phyloP scores from a whole-genome alignment of 2,888 invertebrate species.

The Caenorhabditis sp. region DNA sequence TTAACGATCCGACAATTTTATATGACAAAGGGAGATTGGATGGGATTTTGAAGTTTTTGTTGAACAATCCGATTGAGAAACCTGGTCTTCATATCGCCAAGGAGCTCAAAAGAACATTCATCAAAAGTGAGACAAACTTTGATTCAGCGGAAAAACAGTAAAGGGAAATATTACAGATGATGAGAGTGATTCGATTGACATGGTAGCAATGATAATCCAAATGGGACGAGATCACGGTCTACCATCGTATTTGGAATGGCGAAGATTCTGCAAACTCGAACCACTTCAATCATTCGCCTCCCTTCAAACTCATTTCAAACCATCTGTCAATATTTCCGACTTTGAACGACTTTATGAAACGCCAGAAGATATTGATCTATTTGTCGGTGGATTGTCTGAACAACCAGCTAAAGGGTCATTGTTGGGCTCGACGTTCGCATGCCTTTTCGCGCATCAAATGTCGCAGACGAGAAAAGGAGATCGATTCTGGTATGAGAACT shows the following conservation, averaged over 20 bases:
- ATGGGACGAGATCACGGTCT: slow-evolving; percentile 68
- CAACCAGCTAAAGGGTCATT: slow-evolving; percentile 60
- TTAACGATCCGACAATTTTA: slow-evolving; percentile 47
- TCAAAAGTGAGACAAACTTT: slow-evolving; percentile 30
- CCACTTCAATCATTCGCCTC: slow-evolving; percentile 39
- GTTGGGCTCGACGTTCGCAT: slow-evolving; percentile 69
- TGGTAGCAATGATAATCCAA: slow-evolving; percentile 64
- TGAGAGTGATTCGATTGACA: slow-evolving; percentile 42
- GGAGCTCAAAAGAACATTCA: slow-evolving; percentile 58
- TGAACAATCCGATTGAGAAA: slow-evolving; percentile 54
- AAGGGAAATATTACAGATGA: slow-evolving; percentile 12
- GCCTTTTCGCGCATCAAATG: slow-evolving; percentile 68
- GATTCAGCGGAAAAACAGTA: background rate
- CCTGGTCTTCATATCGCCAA: slow-evolving; percentile 59
- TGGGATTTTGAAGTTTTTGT: slow-evolving; percentile 55
- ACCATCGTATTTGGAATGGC: slow-evolving; percentile 60
- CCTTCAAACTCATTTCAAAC: slow-evolving; percentile 38
- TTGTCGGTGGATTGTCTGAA: slow-evolving; percentile 69
- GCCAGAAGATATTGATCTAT: slow-evolving; percentile 68
- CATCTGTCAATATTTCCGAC: slow-evolving; percentile 35
- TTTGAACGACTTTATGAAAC: slow-evolving; percentile 42
- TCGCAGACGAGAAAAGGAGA: slow-evolving; percentile 59
- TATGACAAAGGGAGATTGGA: slow-evolving; percentile 42
- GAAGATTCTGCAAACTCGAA: slow-evolving; percentile 61
- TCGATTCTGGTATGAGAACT: slow-evolving; percentile 72